Base-by-base conservation (phyloP, 2,113 vertebrate species). In the Bagarius yarrelli region DNA sequence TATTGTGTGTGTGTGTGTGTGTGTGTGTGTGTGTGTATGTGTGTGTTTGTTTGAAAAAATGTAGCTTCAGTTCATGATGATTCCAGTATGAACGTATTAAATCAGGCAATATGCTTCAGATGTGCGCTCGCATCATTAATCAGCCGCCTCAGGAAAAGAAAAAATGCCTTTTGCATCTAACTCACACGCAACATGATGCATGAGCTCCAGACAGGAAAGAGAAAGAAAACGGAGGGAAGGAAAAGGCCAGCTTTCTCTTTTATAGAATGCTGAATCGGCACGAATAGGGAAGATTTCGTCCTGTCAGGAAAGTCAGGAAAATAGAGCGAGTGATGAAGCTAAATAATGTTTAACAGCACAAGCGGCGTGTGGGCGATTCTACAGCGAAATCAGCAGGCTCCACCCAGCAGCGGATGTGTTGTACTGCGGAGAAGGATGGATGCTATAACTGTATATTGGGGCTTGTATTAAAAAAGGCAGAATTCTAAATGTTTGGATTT, bases 71-170 rank as follows among this genome's bases (percentile, higher is more conserved):
- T 81, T 27, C 66, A 50, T 85, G 83, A 81, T 85, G 83, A 80
- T 61, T 86, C 76, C 25, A 86, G 66, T 80, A 32, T 81, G 69
- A 59, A 72, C 71, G 25, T 53, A 19, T 69, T 66, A 23, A 86
- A 83, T 81, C 70, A 18, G 73, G 44, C 67, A 88, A 86, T 85
- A 79, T 71, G 72, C 84, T 87, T 84, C 83, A 86, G 86, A 85
- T 87, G 85, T 80, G 61, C 18, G 23, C 72, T 86, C 25, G 34
- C 44, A 71, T 12, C 85, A 80, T 83, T 80, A 77, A 83, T 85
- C 83, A 52, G 23, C 30, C 40, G 32, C 55, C 36, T 74, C 2
- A 13, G 78, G 47, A 70, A 70, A 40, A n/a, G n/a, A 69, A 34
- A 34, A 61, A 57, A 79, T 64, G 59, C 60, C 12, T 6, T 59